Evolutionary conservation across 1,140 invertebrate genomes (phyloP), one percentile per base, ranked within the genome.

Genomic region (Drosophila nigrodunni): DNA sequence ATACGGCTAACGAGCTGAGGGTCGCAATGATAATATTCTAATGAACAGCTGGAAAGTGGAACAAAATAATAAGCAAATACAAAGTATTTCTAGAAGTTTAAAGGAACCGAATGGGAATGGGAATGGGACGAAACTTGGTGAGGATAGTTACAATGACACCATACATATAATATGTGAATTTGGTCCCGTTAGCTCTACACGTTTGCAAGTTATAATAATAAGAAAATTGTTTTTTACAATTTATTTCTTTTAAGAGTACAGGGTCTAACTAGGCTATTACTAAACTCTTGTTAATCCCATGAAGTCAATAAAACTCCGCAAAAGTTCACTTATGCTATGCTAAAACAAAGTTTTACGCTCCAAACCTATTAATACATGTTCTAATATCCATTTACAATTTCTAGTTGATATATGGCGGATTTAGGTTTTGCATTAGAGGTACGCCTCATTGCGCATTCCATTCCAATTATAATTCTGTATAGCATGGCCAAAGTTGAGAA

Each of bases 391-490:
- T 39, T 43, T 43, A 5, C 47, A 25, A 25, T 7, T 49, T 41
- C 34, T 30, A 43, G 7, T 37, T 59, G 65, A 69, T 69, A 41
- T 60, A 60, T 60, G 11, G 46, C 8, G 15, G 50, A 9, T 54
- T 54, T 54, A 18, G 34, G 13, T 54, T 54, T 37, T 55, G 65
- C 47, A 55, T 61, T 69, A 61, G 50, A 76, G 75, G 46, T 71
- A 74, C 80, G 83, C 52, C 76, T 82, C 83, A 86, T 79, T 88
- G 83, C 72, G 54, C 83, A 88, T 86, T 82, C 79, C 76, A 64
- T 74, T 88, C 79, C 82, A 86, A 86, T 86, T 86, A 86, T 86
- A 86, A 88, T 86, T 86, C 74, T 30, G 25, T 68, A 76, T 60
- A 72, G 68, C 83, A 82, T 64, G 64, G 46, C 30, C 50, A 60